These are phyloP conservation scores for Eumacrocentrus americanus DNA, from an alignment of 2,888 invertebrate species.

Conservation along the genomic window DNA sequence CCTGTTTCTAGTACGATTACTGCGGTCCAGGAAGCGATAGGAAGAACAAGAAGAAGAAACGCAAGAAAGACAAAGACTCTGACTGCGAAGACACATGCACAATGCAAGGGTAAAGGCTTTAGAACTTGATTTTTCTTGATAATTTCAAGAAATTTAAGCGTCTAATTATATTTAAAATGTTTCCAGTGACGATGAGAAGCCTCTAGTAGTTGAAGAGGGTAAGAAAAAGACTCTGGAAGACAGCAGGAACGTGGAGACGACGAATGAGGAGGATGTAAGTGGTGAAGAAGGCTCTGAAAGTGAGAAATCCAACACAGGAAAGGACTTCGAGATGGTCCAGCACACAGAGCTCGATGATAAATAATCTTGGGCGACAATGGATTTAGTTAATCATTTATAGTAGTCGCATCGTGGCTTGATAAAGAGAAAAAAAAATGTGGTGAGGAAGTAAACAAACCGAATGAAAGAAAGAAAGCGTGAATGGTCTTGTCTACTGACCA, in stretches of 20 bases:
- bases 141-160: too few species aligned
- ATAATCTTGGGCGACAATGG: too few species aligned
- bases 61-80: slow-evolving; percentile 81
- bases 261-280: slow-evolving; percentile 50
- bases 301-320: slow-evolving; percentile 82
- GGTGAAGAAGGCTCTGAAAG: slow-evolving; percentile 71
- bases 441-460: background rate
- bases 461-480: too few species aligned
- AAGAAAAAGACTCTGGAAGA: slow-evolving; percentile 21
- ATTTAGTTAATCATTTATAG: too few species aligned
- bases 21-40: slow-evolving; percentile 68
- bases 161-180: slow-evolving; percentile 4
- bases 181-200: slow-evolving; percentile 41
- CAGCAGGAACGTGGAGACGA: slow-evolving; percentile 33
- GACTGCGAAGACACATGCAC: slow-evolving; percentile 70
- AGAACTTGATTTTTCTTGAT: too few species aligned
- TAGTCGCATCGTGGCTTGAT: background rate
- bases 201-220: background rate
- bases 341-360: slow-evolving; percentile 56
- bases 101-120: slow-evolving; percentile 20
- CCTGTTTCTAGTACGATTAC: slow-evolving; percentile 76
- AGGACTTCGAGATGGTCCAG: slow-evolving; percentile 88
- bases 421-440: background rate
- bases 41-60: slow-evolving; percentile 73
- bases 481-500: too few species aligned